A percentile compares a stretch with the other conserved stretches of the same genome.
phyloP scores from a whole-genome alignment of 2,113 vertebrate species.

The Trogon surrucura region DNA sequence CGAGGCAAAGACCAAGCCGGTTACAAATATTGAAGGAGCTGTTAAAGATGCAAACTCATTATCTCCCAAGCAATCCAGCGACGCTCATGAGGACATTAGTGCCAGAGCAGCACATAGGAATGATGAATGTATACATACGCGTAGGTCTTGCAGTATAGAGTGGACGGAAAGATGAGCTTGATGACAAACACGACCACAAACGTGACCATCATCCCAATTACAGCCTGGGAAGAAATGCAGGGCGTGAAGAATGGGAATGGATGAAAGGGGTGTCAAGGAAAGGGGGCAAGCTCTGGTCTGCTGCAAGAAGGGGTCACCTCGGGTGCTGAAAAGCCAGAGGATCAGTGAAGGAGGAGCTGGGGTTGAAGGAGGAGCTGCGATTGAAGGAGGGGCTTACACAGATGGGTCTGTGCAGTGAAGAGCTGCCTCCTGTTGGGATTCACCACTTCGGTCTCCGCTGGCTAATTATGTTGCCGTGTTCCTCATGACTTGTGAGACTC shows the following conservation, averaged over 20 bases:
- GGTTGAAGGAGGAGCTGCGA: background rate
- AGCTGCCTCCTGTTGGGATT: background rate
- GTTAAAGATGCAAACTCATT: background rate
- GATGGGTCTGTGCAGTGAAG: background rate
- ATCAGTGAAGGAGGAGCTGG: accelerated
- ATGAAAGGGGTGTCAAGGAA: background rate
- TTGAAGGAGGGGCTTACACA: accelerated
- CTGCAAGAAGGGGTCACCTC: background rate
- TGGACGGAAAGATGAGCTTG: background rate
- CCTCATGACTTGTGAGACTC: background rate
- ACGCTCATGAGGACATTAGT: background rate
- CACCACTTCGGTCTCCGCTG: accelerated
- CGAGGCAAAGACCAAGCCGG: background rate
- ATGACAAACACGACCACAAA: background rate
- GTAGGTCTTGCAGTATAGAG: accelerated
- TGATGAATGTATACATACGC: background rate
- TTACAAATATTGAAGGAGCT: background rate
- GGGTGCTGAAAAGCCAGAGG: background rate
- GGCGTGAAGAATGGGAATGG: background rate
- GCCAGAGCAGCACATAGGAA: background rate
- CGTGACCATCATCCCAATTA: background rate
- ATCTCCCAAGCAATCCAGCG: background rate
- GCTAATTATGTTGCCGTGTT: background rate
- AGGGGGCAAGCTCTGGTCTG: background rate
- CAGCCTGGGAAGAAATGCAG: background rate